Evolutionary conservation across 2,797 vertebrate species (phyloP).

Genomic region (Phylloscopus collybita): DNA sequence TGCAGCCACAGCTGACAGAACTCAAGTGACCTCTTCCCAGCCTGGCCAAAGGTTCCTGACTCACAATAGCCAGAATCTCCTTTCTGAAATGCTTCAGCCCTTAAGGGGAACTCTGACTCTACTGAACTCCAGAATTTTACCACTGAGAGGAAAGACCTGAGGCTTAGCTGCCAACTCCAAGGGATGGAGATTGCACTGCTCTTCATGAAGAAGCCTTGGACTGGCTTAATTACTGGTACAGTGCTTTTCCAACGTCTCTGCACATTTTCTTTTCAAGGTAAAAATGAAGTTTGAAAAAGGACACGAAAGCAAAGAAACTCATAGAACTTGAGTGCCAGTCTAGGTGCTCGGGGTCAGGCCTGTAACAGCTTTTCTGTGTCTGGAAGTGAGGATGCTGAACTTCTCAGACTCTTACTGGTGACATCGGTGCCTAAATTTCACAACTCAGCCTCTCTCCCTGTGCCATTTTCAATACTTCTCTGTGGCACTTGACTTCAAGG

Average conservation of each 20-base stretch:
- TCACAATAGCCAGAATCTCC: neutral
- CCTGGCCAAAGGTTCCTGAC: neutral
- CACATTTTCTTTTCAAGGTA: constrained; percentile 4
- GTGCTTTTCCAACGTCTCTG: neutral
- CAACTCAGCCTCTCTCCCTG: neutral
- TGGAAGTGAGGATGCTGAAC: neutral
- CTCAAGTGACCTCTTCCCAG: neutral
- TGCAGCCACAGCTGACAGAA: neutral
- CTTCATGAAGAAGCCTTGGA: neutral
- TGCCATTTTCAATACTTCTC: neutral
- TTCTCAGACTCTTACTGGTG: neutral
- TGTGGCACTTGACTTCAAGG: neutral
- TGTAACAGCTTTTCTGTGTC: neutral
- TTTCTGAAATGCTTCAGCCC: neutral
- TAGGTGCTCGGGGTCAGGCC: neutral
- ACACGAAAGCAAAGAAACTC: neutral
- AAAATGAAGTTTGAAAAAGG: constrained; percentile 1
- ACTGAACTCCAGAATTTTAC: neutral
- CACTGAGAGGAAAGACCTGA: neutral
- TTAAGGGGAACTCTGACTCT: neutral
- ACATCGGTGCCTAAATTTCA: neutral
- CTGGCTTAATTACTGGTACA: neutral
- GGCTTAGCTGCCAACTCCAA: neutral
- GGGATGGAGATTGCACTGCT: neutral
- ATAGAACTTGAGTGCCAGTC: neutral